These are phyloP conservation scores for Polydrusus tereticollis DNA, from an alignment of 2,888 invertebrate species.

Conservation along the genomic window DNA sequence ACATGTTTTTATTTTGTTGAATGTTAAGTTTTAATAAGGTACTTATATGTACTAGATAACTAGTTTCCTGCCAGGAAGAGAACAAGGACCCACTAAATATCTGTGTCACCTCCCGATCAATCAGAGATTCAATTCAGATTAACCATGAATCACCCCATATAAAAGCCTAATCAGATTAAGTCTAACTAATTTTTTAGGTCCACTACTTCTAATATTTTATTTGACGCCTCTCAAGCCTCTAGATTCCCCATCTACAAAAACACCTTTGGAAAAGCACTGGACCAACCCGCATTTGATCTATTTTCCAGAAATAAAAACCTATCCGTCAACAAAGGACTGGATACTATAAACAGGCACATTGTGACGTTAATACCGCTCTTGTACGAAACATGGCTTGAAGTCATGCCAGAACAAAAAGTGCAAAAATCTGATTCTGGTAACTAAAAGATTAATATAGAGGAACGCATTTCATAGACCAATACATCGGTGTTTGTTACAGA, in stretches of 20 bases:
- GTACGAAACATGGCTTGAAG: constrained; percentile 88
- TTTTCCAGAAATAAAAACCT: constrained; percentile 23
- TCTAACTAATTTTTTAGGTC: not conserved
- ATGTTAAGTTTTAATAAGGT: too few species aligned
- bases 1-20: too few species aligned
- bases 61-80: too few species aligned
- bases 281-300: constrained; percentile 28
- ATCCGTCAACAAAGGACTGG: constrained; percentile 11
- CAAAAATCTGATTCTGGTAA: constrained; percentile 43
- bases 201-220: not conserved
- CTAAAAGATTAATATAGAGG: not conserved
- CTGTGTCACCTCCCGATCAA: too few species aligned
- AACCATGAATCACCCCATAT: too few species aligned
- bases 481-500: constrained; percentile 63
- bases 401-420: constrained; percentile 68
- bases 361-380: constrained; percentile 81
- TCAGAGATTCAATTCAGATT: too few species aligned
- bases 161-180: not conserved
- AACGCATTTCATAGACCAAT: not conserved
- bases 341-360: constrained; percentile 72
- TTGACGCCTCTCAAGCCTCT: not conserved
- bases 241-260: constrained; percentile 31
- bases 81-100: too few species aligned
- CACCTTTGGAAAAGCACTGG: constrained; percentile 32
- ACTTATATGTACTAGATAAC: too few species aligned